Conservation (phyloP, 2,888 invertebrate species). For the Himalopsyche kuldschensis region DNA sequence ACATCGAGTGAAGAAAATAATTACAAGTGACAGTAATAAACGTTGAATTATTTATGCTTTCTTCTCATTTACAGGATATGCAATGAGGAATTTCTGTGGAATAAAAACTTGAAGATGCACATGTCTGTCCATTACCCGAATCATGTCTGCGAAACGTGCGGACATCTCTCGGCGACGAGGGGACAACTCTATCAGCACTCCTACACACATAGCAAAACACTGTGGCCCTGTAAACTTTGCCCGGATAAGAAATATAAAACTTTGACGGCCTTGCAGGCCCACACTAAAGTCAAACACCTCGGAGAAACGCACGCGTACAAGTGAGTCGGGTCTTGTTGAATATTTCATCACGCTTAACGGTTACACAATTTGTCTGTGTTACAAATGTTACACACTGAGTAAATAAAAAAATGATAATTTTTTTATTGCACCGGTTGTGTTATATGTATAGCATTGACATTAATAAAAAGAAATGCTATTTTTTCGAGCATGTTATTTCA, state of each 20-base stretch:
- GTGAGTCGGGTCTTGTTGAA: background rate
- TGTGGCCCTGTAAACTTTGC: background rate
- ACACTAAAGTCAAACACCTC: background rate
- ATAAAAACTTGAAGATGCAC: background rate
- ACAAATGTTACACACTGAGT: too few species aligned
- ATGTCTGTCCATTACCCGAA: background rate
- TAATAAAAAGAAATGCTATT: too few species aligned
- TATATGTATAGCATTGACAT: too few species aligned
- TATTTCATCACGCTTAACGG: too few species aligned
- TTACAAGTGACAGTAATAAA: too few species aligned
- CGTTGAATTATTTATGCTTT: background rate
- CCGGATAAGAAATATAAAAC: background rate
- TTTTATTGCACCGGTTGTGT: too few species aligned
- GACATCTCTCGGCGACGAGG: background rate
- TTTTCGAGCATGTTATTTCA: too few species aligned
- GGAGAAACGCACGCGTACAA: background rate
- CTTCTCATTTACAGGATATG: background rate
- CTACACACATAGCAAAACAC: background rate
- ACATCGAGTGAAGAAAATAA: background rate
- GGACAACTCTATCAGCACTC: background rate
- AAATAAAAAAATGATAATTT: too few species aligned
- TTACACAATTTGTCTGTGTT: too few species aligned
- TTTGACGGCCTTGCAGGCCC: background rate
- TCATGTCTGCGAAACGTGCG: background rate
- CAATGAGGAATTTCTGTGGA: background rate